phyloP scores from a whole-genome alignment of 2,113 vertebrate species.

The Actinemys pallida region DNA sequence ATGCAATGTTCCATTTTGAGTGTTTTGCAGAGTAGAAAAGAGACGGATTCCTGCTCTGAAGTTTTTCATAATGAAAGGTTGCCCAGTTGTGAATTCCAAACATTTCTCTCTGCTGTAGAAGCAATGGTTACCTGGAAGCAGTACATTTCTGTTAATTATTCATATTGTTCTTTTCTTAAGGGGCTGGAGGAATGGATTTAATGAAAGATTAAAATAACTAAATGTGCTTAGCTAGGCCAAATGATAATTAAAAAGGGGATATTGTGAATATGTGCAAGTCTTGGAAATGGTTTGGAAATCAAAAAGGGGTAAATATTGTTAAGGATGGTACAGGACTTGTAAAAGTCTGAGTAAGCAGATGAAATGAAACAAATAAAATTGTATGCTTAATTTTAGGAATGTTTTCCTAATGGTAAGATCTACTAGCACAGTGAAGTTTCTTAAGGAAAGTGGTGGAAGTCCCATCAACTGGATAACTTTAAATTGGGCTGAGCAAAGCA shows the following conservation, averaged over 20 bases:
- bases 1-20: background rate
- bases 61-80: background rate
- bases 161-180: background rate
- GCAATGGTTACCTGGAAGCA: background rate
- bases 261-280: background rate
- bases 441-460: background rate
- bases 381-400: background rate
- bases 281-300: background rate
- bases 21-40: background rate
- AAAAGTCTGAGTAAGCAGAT: background rate
- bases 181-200: background rate
- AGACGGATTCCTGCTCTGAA: accelerated
- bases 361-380: background rate
- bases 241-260: background rate
- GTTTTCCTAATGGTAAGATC: background rate
- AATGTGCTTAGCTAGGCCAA: background rate
- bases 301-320: background rate
- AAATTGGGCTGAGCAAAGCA: background rate
- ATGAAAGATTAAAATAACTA: background rate
- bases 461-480: background rate
- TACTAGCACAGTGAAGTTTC: background rate
- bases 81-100: background rate
- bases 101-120: background rate
- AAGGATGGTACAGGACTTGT: background rate
- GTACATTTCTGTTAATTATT: background rate